These are phyloP conservation scores for Drosophila stalkeri DNA, from an alignment of 2,888 invertebrate genomes.

Conservation along the genomic window DNA sequence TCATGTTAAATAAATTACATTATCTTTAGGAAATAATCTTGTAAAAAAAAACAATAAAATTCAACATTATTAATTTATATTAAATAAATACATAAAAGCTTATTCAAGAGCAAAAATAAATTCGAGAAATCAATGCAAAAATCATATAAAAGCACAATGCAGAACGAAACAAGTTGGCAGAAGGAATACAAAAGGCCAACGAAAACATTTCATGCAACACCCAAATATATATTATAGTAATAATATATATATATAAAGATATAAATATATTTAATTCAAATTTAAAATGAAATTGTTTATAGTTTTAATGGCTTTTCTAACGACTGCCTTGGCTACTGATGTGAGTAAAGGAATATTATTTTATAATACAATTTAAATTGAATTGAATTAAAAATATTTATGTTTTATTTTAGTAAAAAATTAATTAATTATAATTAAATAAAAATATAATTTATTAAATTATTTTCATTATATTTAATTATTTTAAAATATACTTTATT, in stretches of 20 bases:
- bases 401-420: no score
- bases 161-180: slow-evolving; percentile 21
- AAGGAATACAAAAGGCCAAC: neutral
- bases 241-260: neutral
- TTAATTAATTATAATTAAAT: no score
- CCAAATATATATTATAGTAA: neutral
- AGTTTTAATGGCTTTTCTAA: slow-evolving; percentile 39
- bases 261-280: neutral
- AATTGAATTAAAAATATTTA: neutral
- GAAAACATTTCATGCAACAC: neutral
- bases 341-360: slow-evolving; percentile 49
- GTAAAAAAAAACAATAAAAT: slow-evolving; percentile 1
- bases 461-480: no score
- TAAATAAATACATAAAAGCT: neutral
- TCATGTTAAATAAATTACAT: neutral
- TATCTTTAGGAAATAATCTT: slow-evolving; percentile 19
- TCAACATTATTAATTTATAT: neutral
- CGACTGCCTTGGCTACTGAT: slow-evolving; percentile 34
- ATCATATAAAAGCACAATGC: slow-evolving; percentile 51
- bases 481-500: neutral
- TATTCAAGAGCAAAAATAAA: neutral
- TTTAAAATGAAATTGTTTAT: slow-evolving; percentile 65
- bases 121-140: neutral
- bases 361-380: neutral
- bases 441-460: neutral